Evolutionary conservation across 2,797 vertebrate genomes (phyloP), one percentile per base, ranked within the genome.

Genomic region (Rhynchonycteris naso): DNA sequence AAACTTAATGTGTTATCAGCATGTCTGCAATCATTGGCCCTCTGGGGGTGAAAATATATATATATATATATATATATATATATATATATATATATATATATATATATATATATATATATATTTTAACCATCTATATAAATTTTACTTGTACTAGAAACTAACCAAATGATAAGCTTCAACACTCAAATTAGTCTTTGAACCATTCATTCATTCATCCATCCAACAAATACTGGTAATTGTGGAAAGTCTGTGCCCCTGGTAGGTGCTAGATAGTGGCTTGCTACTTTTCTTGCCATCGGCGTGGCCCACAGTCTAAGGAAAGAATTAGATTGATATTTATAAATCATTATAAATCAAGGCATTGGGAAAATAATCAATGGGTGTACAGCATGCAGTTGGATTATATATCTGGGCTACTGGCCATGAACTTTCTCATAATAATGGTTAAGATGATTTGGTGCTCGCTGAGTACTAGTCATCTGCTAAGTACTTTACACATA

Each of bases 51-150:
- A n/a, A n/a, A n/a, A n/a, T n/a, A n/a, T n/a, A n/a, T n/a, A n/a
- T n/a, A n/a, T n/a, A n/a, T n/a, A n/a, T n/a, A n/a, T n/a, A n/a
- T n/a, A n/a, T n/a, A n/a, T n/a, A n/a, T n/a, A n/a, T n/a, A n/a
- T n/a, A n/a, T n/a, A n/a, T n/a, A n/a, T n/a, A n/a, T n/a, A n/a
- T n/a, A n/a, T n/a, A n/a, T n/a, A n/a, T n/a, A n/a, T n/a, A n/a
- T n/a, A n/a, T n/a, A n/a, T n/a, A n/a, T n/a, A n/a, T n/a, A 35
- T 90, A 33, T 92, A 47, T 56, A 35, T 81, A 43, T 92, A 83
- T 90, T 91, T 87, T 24, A 84, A 26, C n/a, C n/a, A 65, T 65
- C 15, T 79, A 21, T 93, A 38, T 69, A n/a, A 63, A 79, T 83
- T 91, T 10, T 50, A 19, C 78, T 85, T 92, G 35, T 82, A 69